phyloP scores from a whole-genome alignment of 2,888 invertebrate species.

The Galerucella nymphaeae region DNA sequence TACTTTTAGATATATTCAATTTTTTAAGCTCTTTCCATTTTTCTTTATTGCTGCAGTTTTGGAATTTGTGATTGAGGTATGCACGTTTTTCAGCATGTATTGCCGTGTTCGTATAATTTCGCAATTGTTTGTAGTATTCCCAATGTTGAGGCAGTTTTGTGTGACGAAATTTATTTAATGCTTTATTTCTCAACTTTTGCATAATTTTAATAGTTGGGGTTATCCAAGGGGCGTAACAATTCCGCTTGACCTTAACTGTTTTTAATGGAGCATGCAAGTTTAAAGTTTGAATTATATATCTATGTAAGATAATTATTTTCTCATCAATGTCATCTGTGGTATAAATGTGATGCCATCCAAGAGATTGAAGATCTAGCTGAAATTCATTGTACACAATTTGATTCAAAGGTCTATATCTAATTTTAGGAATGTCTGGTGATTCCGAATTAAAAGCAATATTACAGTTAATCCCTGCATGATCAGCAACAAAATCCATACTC shows the following conservation, averaged over 20 bases:
- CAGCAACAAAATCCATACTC: no score
- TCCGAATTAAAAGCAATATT: no score
- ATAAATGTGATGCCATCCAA: conserved; percentile 5
- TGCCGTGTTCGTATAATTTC: conserved; percentile 9
- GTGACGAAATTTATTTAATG: neutral
- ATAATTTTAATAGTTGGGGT: conserved; percentile 7
- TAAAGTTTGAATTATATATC: neutral
- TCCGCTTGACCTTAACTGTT: conserved; percentile 8
- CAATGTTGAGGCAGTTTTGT: neutral
- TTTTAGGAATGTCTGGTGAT: no score
- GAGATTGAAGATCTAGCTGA: neutral
- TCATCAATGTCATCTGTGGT: neutral
- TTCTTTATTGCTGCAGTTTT: no score
- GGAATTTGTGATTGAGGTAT: neutral
- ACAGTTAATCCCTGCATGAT: no score
- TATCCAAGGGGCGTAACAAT: conserved; percentile 18
- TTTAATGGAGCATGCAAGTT: conserved; percentile 20
- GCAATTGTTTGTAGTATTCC: conserved; percentile 6
- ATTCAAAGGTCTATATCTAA: no score
- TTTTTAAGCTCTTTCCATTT: no score
- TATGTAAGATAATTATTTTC: conserved; percentile 5
- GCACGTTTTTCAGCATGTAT: conserved; percentile 11
- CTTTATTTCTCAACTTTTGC: conserved; percentile 8
- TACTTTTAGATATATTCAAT: no score
- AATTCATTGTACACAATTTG: no score